A percentile compares a stretch with the other conserved stretches of the same genome.
These are phyloP conservation scores for Papilio machaon DNA, from an alignment of 1,140 invertebrate species.

Conservation along the genomic window DNA sequence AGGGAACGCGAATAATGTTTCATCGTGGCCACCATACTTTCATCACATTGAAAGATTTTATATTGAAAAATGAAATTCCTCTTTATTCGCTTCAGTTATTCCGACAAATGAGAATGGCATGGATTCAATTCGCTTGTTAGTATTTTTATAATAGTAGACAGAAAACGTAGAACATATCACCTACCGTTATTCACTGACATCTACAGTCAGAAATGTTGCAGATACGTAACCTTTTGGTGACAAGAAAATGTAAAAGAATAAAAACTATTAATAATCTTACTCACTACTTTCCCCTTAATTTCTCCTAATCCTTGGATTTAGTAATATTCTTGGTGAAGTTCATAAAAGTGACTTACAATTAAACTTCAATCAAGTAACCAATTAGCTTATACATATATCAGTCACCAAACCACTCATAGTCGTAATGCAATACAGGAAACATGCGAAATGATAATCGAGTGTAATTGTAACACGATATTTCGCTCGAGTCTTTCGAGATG, in stretches of 20 bases:
- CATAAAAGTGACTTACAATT: neutral
- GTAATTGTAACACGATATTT: constrained; percentile 37
- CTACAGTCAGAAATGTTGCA: neutral
- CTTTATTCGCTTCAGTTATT: constrained; percentile 9
- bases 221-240: neutral
- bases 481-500: constrained; percentile 29
- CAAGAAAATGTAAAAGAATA: neutral
- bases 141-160: neutral
- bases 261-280: neutral
- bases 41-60: constrained; percentile 33
- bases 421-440: constrained; percentile 7
- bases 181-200: neutral
- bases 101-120: neutral
- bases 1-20: constrained; percentile 34
- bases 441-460: constrained; percentile 28
- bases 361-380: neutral
- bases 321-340: neutral
- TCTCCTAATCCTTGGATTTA: neutral
- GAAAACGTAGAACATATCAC: neutral
- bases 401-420: constrained; percentile 3
- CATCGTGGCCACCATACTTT: constrained; percentile 22
- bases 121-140: neutral
- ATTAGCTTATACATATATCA: neutral
- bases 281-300: neutral
- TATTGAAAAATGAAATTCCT: constrained; percentile 28